Conservation (phyloP, 2,797 vertebrate genomes). For the Agapornis canus region DNA sequence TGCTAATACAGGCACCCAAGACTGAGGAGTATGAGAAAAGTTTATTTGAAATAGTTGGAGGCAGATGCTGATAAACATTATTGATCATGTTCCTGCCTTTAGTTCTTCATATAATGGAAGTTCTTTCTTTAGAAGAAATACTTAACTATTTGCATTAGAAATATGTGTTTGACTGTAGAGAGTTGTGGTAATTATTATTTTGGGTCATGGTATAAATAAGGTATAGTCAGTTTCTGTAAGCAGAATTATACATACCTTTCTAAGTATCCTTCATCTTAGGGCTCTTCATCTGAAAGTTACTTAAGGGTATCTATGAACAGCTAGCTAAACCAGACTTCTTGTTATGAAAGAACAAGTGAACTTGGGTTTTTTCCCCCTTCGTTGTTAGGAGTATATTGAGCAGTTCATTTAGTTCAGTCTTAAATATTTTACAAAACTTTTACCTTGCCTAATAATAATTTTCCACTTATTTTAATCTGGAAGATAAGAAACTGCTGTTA, state of each 20-base stretch:
- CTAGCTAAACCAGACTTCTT: not conserved
- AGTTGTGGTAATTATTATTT: not conserved
- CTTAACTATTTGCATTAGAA: not conserved
- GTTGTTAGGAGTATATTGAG: not conserved
- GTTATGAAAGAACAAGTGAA: not conserved
- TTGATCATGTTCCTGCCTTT: not conserved
- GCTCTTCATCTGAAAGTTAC: not conserved
- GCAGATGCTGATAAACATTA: not conserved
- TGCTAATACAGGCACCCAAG: not conserved
- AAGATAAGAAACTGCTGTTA: not conserved
- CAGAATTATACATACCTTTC: not conserved
- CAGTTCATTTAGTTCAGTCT: not conserved
- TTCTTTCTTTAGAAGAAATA: not conserved
- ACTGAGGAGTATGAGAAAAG: not conserved
- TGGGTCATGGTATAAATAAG: not conserved
- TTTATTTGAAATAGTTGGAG: not conserved
- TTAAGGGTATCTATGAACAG: not conserved
- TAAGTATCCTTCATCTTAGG: not conserved
- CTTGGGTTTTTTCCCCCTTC: rapidly evolving
- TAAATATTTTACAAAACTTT: not conserved
- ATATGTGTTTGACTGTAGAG: not conserved
- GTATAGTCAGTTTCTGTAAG: not conserved
- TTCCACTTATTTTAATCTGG: not conserved
- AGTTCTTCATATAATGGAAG: not conserved
- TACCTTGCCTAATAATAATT: not conserved